Evolutionary conservation across 2,797 vertebrate species (phyloP), one percentile per base, ranked within the genome.

Genomic region (Heteromormyrus szaboi): DNA sequence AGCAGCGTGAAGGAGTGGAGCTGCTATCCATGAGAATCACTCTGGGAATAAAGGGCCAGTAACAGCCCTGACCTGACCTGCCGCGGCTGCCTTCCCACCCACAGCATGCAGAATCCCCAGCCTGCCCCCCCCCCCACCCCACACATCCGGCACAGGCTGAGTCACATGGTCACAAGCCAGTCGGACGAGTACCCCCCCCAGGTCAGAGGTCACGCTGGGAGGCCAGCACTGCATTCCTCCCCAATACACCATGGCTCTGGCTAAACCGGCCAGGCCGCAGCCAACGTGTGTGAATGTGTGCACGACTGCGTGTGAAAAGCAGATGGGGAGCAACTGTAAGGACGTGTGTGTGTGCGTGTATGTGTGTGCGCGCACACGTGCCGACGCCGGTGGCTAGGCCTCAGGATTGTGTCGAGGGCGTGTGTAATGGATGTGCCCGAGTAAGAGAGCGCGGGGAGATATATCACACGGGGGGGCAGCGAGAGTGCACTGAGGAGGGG

Each of bases 401-500:
- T 96, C 96, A 96, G 96, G 96, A 96, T 97, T 96, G 96, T 97
- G 97, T 98, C 97, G 93, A 94, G 94, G 96, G 96, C 93, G 96
- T 96, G 94, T 96, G 96, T 98, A 98, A 99, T 97, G 97, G 97
- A 98, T 98, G 97, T 97, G 97, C 97, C 96, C 93, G 91, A 97
- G 96, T 94, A 94, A 96, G 95, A 96, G 96, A 97, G 97, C 97
- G 97, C 96, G 95, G 95, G 94, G 96, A 99, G 97, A 98, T 99
- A 97, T 98, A 98, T 98, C 97, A 98, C 97, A 97, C 97, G 33
- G 33, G 68, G 68, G 68, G 88, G 91, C 85, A 93, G 94, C 91
- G 92, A 93, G 94, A 93, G 93, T 91, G 92, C 92, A 92, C 90
- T 85, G 92, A 91, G 93, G 93, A 92, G 93, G 89, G 93, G 65